Conservation (phyloP, 2,113 vertebrate genomes). For the Hucho hucho region DNA sequence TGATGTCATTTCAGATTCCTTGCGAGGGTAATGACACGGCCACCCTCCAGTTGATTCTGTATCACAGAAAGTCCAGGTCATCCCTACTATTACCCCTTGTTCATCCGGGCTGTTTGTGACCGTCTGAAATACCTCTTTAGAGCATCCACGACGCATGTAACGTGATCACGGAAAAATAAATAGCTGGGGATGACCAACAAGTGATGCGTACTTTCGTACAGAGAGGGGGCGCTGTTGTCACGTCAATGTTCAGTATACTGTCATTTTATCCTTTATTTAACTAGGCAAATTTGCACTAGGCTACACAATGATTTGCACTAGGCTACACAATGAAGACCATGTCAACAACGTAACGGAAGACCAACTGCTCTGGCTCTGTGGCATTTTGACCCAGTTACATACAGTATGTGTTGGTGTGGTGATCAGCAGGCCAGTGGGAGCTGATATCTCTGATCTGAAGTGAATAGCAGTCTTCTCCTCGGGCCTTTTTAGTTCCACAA, state of each 20-base stretch:
- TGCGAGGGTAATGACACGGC: background rate
- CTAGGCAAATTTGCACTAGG: no score
- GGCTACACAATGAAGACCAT: background rate
- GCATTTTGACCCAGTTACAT: background rate
- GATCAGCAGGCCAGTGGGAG: background rate
- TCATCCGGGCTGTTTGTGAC: background rate
- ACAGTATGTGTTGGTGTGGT: background rate
- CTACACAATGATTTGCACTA: no score
- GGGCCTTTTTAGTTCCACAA: background rate
- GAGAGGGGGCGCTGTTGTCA: conserved; percentile 56
- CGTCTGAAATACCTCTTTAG: background rate
- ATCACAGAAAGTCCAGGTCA: background rate
- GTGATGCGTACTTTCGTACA: conserved; percentile 38
- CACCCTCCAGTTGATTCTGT: background rate
- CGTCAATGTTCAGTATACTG: conserved; percentile 4
- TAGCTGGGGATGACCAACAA: background rate
- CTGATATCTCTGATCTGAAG: background rate
- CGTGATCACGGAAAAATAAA: background rate
- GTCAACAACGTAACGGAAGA: background rate
- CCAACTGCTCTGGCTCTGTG: background rate
- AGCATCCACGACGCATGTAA: background rate
- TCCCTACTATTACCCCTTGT: no score
- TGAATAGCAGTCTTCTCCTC: background rate
- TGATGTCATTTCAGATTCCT: no score
- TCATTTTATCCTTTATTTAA: no score